Base-by-base conservation (phyloP, 2,113 vertebrate genomes). In the Cyrtonyx montezumae region DNA sequence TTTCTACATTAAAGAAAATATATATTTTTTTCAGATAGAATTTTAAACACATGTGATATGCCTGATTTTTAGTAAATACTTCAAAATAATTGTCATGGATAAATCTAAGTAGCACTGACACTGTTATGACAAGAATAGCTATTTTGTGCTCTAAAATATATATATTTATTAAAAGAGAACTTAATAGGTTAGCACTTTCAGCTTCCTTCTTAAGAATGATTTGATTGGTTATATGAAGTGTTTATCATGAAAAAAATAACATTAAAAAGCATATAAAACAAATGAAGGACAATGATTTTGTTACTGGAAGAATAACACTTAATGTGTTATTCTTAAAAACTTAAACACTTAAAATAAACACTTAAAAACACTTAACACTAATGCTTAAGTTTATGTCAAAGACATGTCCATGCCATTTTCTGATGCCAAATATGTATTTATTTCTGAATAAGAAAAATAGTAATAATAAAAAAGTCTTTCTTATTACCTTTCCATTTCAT, bases 31-130 rank as follows among this genome's bases (percentile, higher is more conserved):
- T 5, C 30, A 67, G 19, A 37, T 6, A 62, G 12, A 79, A 34
- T 1, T 59, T 75, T 18, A 36, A 4, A n/a, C n/a, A 2, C 21
- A 49, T 61, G 6, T 46, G 6, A 1, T 45, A 32, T 5, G 4
- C 5, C 19, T 42, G 7, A 22, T 75, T 75, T 69, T 1, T 49
- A 40, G 45, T 11, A 48, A 45, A 28, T 34, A 34, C 3, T 36
- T 56, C 37, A 6, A 7, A 51, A 71, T 59, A 36, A 18, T 7
- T 4, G 1, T 2, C 15, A 46, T 5, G 49, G 6, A 18, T 1
- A 56, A 74, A 46, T 19, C 13, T 59, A 59, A 76, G 2, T 23
- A 43, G 3, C 15, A 34, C 11, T 32, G 0, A 1, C 9, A 61
- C 3, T 23, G 0, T 76, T 66, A 42, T 43, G 65, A 46, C 63